Conservation (phyloP, 2,888 invertebrate species). For the Rhabditoides inermis region DNA sequence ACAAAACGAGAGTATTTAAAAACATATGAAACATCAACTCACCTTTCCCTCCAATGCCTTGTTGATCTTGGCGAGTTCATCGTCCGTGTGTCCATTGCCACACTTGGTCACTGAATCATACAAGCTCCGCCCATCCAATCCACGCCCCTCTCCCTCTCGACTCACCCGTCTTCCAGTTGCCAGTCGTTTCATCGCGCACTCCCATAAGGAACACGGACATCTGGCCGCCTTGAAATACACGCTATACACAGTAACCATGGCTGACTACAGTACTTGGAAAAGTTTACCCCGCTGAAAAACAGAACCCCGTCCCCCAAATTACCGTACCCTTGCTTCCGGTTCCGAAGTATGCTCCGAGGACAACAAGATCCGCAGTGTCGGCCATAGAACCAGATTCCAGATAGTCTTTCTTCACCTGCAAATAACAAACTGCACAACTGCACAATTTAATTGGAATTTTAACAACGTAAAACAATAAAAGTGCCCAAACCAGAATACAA, state of each 20-base stretch:
- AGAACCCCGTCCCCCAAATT: too few species aligned
- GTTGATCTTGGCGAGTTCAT: constrained; percentile 69
- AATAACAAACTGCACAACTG: too few species aligned
- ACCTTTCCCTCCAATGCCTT: constrained; percentile 62
- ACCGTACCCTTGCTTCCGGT: constrained; percentile 70
- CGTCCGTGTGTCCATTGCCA: constrained; percentile 73
- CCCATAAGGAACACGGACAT: constrained; percentile 92
- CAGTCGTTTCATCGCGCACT: constrained; percentile 65
- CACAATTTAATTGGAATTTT: too few species aligned
- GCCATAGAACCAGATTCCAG: constrained; percentile 86
- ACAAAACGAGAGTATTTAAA: too few species aligned
- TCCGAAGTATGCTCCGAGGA: constrained; percentile 88
- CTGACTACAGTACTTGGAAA: too few species aligned
- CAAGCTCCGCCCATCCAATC: background rate
- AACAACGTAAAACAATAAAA: too few species aligned
- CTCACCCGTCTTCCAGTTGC: constrained; percentile 68
- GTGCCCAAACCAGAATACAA: too few species aligned
- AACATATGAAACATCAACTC: constrained; percentile 53
- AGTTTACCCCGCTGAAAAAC: too few species aligned
- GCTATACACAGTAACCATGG: too few species aligned
- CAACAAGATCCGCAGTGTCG: constrained; percentile 83
- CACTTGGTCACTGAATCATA: constrained; percentile 71
- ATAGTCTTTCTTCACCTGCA: constrained; percentile 91
- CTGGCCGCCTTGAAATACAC: constrained; percentile 64
- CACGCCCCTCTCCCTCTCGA: too few species aligned